Evolutionary conservation across 2,888 invertebrate species (phyloP).

Genomic region (Phytoseiulus persimilis): DNA sequence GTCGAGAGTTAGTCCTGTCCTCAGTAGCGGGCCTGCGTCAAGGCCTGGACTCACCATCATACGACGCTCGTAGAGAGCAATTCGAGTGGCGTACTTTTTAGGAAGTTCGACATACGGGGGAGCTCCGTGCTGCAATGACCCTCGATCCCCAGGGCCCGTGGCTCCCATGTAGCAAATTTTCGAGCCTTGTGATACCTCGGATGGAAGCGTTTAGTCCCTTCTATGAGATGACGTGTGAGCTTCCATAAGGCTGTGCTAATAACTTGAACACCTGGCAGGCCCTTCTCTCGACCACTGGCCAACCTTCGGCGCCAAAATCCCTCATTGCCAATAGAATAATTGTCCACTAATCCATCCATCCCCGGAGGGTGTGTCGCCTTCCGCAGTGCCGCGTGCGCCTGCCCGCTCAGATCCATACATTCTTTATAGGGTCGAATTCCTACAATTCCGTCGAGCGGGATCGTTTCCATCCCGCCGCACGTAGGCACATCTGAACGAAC

Average conservation of each 20-base stretch:
- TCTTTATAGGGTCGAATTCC: not conserved
- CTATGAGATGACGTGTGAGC: not conserved
- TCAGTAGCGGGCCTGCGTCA: too few relatives aligned
- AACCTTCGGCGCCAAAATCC: not conserved
- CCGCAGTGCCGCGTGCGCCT: not conserved
- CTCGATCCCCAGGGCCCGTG: not conserved
- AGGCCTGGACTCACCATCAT: too few relatives aligned
- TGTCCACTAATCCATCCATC: not conserved
- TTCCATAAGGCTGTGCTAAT: not conserved
- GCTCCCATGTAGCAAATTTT: not conserved
- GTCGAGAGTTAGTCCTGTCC: too few relatives aligned
- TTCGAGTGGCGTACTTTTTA: too few relatives aligned
- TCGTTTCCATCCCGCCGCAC: not conserved
- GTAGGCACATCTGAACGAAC: too few relatives aligned
- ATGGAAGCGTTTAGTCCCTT: not conserved
- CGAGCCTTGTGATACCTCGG: not conserved
- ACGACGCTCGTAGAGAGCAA: too few relatives aligned
- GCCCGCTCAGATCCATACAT: not conserved
- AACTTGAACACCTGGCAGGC: not conserved
- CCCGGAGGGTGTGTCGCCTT: not conserved
- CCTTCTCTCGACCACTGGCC: not conserved
- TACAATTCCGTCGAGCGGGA: not conserved
- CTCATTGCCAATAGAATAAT: not conserved
- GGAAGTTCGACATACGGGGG: too few relatives aligned
- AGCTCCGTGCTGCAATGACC: too few relatives aligned